phyloP scores from a whole-genome alignment of 2,797 vertebrate genomes.

The Labroides dimidiatus region DNA sequence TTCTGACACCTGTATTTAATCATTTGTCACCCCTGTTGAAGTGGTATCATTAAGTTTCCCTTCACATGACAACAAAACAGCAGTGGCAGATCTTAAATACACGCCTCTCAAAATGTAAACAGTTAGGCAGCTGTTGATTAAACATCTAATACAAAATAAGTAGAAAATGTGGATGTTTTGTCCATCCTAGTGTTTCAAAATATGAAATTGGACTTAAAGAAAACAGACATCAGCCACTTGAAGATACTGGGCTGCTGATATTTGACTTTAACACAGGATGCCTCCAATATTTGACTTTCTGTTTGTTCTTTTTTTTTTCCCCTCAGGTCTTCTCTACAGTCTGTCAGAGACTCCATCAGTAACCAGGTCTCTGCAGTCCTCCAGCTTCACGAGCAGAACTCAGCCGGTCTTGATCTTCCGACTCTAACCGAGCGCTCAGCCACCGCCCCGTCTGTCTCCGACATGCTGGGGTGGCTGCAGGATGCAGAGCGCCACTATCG shows the following conservation, averaged over 20 bases:
- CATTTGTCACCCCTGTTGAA: background rate
- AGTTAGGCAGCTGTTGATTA: too few species aligned
- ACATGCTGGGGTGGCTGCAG: conserved; percentile 92
- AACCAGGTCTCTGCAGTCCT: conserved; percentile 78
- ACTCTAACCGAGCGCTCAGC: conserved; percentile 73
- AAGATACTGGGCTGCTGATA: too few species aligned
- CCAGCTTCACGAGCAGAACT: conserved; percentile 82
- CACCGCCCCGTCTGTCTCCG: conserved; percentile 85
- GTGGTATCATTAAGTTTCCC: too few species aligned
- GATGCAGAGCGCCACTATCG: conserved; percentile 89
- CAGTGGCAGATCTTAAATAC: too few species aligned
- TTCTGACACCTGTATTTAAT: background rate
- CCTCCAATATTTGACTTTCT: background rate
- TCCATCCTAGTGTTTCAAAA: too few species aligned
- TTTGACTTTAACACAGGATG: too few species aligned
- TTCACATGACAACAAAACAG: too few species aligned
- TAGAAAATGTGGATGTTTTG: too few species aligned
- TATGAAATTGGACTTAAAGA: too few species aligned
- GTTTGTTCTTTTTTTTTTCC: background rate
- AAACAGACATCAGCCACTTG: too few species aligned
- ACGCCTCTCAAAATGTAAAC: too few species aligned
- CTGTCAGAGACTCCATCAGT: conserved; percentile 80
- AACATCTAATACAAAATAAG: too few species aligned
- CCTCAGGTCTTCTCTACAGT: conserved; percentile 82
- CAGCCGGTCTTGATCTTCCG: conserved; percentile 66